Evolutionary conservation across 2,113 vertebrate genomes (phyloP).

Genomic region (Toxostoma redivivum): DNA sequence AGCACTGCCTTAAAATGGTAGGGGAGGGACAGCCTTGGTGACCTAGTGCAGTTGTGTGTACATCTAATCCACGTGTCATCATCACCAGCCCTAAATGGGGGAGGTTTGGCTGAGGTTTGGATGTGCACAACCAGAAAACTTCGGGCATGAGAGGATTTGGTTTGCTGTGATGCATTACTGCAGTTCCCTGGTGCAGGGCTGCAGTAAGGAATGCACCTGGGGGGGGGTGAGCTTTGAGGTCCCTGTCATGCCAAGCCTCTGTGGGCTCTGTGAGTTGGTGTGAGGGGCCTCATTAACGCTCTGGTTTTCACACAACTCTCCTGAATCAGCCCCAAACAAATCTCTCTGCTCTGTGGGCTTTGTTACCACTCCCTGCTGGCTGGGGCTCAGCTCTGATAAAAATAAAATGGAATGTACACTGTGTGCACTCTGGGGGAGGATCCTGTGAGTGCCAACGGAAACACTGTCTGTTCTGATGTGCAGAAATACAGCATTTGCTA

Average conservation of each 20-base stretch:
- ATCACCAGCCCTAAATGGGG: not conserved
- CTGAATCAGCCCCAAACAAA: not conserved
- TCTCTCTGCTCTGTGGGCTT: not conserved
- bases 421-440: constrained; percentile 23
- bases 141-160: fast-evolving
- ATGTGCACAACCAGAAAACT: fast-evolving
- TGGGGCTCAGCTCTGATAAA: not conserved
- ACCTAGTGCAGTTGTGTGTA: not conserved
- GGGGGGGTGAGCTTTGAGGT: not conserved
- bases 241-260: not conserved
- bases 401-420: not conserved
- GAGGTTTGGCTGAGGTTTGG: not conserved
- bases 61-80: not conserved
- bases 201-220: fast-evolving
- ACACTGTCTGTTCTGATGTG: constrained; percentile 8
- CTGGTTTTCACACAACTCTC: not conserved
- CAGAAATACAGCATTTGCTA: not conserved
- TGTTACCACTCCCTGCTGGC: not conserved
- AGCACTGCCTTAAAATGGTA: not conserved
- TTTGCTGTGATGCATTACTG: not conserved
- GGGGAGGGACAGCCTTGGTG: not conserved
- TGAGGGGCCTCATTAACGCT: not conserved
- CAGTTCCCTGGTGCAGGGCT: not conserved
- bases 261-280: not conserved
- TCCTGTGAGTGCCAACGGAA: not conserved